Evolutionary conservation across 2,113 vertebrate species (phyloP), one percentile per base, ranked within the genome.

Genomic region (Machaerirhynchus nigripectus): DNA sequence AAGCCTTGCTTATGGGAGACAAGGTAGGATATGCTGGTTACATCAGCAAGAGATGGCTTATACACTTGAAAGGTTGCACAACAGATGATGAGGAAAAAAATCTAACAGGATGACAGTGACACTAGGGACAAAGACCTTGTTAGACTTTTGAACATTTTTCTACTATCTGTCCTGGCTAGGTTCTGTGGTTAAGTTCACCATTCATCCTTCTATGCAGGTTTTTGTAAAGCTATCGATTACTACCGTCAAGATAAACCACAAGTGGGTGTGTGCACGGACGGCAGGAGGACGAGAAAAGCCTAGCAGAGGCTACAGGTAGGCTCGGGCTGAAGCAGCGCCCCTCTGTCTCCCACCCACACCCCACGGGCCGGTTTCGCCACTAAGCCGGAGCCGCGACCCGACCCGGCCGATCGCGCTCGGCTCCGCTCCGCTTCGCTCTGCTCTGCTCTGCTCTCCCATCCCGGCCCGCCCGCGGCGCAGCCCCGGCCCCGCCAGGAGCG

Each of bases 21-120:
- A 60, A 46, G 35, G 84, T 49, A 60, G 59, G 37, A 73, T 63
- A 68, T 2, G 30, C 47, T 56, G 27, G 67, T 93, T 96, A 87
- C 46, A 95, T 94, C 89, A 89, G 78, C 74, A 73, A 61, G 53
- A 85, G 46, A 61, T 30, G 46, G 59, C 50, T 92, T 78, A 75
- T 30, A 64, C 12, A 27, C 46, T n/a, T 35, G 18, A 52, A 77
- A 81, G 52, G 60, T 90, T 95, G 90, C 83, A 88, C 87, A 94
- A 94, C 63, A 78, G 30, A 80, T 50, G 14, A 37, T 6, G 10
- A 7, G 3, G 0, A 37, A 65, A 40, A 67, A 81, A 55, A 57
- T 35, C 2, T 10, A 60, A 17, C 17, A 35, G 21, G 53, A 75
- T n/a, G 47, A 40, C 49, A 70, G 26, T 40, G 64, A 86, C 75